Evolutionary conservation across 2,113 vertebrate genomes (phyloP).

Genomic region (Microtus montanus): DNA sequence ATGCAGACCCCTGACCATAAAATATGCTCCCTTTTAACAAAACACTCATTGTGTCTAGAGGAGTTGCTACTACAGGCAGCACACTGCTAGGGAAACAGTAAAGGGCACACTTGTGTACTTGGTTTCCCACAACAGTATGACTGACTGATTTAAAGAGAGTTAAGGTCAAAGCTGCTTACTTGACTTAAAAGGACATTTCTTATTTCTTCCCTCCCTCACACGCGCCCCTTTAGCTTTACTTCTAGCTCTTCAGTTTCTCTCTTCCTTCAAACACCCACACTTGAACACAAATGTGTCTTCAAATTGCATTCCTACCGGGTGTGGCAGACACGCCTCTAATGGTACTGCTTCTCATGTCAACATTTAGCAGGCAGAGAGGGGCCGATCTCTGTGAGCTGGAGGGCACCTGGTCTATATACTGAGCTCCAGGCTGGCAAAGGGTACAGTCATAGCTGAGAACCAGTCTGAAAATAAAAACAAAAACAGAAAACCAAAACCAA

Average conservation of each 20-base stretch:
- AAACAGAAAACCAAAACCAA: background rate
- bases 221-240: background rate
- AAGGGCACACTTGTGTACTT: background rate
- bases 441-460: background rate
- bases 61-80: background rate
- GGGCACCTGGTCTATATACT: background rate
- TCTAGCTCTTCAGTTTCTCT: conserved; percentile 1
- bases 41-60: background rate
- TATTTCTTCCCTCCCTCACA: background rate
- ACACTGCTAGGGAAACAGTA: background rate
- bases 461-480: background rate
- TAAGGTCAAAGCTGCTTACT: background rate
- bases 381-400: background rate
- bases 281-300: background rate
- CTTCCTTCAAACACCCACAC: background rate
- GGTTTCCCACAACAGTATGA: background rate
- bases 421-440: background rate
- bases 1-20: background rate
- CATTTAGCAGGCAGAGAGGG: background rate
- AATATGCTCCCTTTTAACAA: conserved; percentile 7
- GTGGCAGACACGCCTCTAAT: background rate
- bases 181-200: conserved; percentile 8
- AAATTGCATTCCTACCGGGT: background rate
- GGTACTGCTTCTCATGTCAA: background rate
- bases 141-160: background rate